Conservation (phyloP, 2,797 vertebrate genomes). For the Scolopax rusticola region DNA sequence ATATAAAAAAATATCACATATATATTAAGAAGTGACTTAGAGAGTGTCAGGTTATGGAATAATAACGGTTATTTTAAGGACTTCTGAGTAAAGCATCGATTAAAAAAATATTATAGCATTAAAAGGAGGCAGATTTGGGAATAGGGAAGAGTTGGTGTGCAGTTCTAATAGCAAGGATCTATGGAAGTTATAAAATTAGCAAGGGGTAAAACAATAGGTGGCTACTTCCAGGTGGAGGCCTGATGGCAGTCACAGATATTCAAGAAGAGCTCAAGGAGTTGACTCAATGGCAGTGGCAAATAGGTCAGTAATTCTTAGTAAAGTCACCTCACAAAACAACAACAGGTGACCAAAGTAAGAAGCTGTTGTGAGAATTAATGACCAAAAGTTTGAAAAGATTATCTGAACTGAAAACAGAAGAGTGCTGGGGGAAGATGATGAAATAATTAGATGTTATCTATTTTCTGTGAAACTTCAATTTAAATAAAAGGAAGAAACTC, state of each 20-base stretch:
- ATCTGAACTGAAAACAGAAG: neutral
- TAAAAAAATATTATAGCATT: neutral
- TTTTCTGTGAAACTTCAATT: neutral
- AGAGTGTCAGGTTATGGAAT: neutral
- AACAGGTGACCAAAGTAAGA: neutral
- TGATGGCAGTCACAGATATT: neutral
- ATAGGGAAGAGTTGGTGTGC: neutral
- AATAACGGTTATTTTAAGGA: neutral
- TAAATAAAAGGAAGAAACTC: neutral
- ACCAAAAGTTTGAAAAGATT: neutral
- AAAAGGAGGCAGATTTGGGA: neutral
- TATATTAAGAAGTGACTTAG: neutral
- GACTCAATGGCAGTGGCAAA: neutral
- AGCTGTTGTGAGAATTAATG: neutral
- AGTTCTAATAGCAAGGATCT: neutral
- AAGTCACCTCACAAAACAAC: neutral
- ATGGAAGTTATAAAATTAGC: neutral
- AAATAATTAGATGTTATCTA: neutral
- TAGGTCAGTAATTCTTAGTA: neutral
- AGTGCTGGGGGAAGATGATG: neutral
- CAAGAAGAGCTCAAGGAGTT: neutral
- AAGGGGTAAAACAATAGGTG: neutral
- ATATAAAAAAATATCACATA: neutral
- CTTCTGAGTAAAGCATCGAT: neutral
- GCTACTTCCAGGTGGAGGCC: neutral